Evolutionary conservation across 2,113 vertebrate genomes (phyloP).

Genomic region (Epinephelus moara): DNA sequence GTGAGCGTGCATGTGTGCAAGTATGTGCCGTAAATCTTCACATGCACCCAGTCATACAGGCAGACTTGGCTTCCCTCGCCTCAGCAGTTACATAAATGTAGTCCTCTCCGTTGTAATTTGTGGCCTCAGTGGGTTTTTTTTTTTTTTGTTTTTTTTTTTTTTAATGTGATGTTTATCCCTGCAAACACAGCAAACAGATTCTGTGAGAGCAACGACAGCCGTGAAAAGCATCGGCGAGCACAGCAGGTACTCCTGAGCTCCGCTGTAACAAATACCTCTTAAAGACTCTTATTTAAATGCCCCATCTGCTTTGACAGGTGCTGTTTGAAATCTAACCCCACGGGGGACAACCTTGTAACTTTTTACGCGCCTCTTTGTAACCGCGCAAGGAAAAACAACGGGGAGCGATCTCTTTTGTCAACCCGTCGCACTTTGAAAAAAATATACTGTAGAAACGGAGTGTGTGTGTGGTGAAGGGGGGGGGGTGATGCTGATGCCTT

Average conservation of each 20-base stretch:
- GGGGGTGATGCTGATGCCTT: slow-evolving; percentile 63
- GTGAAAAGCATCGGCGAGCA: slow-evolving; percentile 82
- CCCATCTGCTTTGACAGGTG: slow-evolving; percentile 90
- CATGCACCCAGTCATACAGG: slow-evolving; percentile 23
- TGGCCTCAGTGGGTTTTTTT: slow-evolving; percentile 73
- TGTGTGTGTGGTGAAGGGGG: neutral
- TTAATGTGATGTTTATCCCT: slow-evolving; percentile 80
- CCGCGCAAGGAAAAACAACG: slow-evolving; percentile 76
- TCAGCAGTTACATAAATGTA: slow-evolving; percentile 79
- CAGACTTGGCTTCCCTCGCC: slow-evolving; percentile 60
- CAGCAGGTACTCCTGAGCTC: slow-evolving; percentile 84
- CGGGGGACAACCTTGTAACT: slow-evolving; percentile 85
- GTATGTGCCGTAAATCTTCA: neutral
- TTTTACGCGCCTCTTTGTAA: slow-evolving; percentile 84
- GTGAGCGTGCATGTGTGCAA: no score
- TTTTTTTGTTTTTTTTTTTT: slow-evolving; percentile 58
- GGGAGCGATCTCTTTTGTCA: slow-evolving; percentile 78
- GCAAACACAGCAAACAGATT: slow-evolving; percentile 82
- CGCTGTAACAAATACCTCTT: slow-evolving; percentile 85
- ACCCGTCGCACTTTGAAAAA: slow-evolving; percentile 75
- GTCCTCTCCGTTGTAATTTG: slow-evolving; percentile 80
- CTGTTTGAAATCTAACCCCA: slow-evolving; percentile 85
- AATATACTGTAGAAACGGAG: slow-evolving; percentile 57
- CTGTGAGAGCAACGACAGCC: slow-evolving; percentile 78
- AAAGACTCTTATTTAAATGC: slow-evolving; percentile 85